Evolutionary conservation across 2,888 invertebrate genomes (phyloP).

Genomic region (Synanthedon formicaeformis): DNA sequence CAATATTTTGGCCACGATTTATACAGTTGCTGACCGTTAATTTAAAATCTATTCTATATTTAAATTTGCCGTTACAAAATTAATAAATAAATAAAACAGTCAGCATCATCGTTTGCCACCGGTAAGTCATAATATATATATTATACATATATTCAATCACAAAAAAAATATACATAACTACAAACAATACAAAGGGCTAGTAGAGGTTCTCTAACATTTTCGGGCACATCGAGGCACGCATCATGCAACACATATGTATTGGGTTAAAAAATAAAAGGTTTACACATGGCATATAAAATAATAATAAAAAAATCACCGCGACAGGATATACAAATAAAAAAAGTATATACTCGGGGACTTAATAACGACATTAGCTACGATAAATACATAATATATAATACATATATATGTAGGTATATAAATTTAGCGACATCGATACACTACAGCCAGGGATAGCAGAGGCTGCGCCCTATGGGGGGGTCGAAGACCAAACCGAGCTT

Average conservation of each 20-base stretch:
- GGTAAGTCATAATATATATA: too few species aligned
- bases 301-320: constrained; percentile 13
- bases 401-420: constrained; percentile 29
- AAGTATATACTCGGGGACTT: constrained; percentile 21
- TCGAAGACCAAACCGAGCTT: constrained; percentile 60
- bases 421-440: constrained; percentile 67
- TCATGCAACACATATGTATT: constrained; percentile 65
- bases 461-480: constrained; percentile 66
- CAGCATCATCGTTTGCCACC: constrained; percentile 47
- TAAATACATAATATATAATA: constrained; percentile 46
- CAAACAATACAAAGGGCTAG: constrained; percentile 66
- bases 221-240: constrained; percentile 66
- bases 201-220: constrained; percentile 56
- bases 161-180: constrained; percentile 53
- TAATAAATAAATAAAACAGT: constrained; percentile 30
- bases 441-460: constrained; percentile 69
- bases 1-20: constrained; percentile 31
- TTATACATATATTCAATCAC: constrained; percentile 28
- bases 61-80: background rate
- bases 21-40: constrained; percentile 59
- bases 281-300: constrained; percentile 24
- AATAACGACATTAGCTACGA: constrained; percentile 49
- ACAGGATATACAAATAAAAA: constrained; percentile 22
- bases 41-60: constrained; percentile 10
- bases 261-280: constrained; percentile 42